A percentile compares a stretch with the other conserved stretches of the same genome.
Conservation (phyloP, 2,113 vertebrate species). For the Paradisaea rubra region DNA sequence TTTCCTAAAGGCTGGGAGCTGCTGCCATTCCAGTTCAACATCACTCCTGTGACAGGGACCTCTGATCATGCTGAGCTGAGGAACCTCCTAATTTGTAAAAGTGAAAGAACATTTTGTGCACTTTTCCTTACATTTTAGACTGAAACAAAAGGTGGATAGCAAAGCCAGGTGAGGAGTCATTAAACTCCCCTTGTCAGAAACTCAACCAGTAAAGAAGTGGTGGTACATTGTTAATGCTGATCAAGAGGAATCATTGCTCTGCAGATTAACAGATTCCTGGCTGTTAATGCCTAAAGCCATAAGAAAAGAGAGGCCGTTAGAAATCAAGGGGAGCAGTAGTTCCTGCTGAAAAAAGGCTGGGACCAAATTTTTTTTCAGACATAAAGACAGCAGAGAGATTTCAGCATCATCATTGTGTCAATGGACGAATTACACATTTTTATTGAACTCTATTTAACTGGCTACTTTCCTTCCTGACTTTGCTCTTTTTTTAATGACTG, state of each 20-base stretch:
- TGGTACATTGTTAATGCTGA: slow-evolving; percentile 10
- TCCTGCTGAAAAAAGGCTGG: background rate
- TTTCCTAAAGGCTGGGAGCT: background rate
- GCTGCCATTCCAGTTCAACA: background rate
- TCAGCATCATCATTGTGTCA: background rate
- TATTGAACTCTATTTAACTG: background rate
- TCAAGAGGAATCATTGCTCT: background rate
- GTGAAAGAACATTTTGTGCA: background rate
- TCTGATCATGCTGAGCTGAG: background rate
- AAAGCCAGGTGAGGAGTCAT: background rate
- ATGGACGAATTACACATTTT: background rate
- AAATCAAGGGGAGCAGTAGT: background rate
- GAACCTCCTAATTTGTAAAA: background rate
- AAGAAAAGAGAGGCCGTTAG: background rate
- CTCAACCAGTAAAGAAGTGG: background rate
- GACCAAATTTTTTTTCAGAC: background rate
- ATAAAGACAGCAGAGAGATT: background rate
- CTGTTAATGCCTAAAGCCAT: background rate
- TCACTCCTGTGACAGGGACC: background rate
- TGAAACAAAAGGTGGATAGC: background rate
- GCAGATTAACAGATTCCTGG: background rate
- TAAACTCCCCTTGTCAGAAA: slow-evolving; percentile 5
- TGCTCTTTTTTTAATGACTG: background rate
- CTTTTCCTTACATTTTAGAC: slow-evolving; percentile 16
- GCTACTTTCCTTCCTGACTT: background rate